Base-by-base conservation (phyloP, 1,140 invertebrate genomes). In the Trypoxylus dichotomus region DNA sequence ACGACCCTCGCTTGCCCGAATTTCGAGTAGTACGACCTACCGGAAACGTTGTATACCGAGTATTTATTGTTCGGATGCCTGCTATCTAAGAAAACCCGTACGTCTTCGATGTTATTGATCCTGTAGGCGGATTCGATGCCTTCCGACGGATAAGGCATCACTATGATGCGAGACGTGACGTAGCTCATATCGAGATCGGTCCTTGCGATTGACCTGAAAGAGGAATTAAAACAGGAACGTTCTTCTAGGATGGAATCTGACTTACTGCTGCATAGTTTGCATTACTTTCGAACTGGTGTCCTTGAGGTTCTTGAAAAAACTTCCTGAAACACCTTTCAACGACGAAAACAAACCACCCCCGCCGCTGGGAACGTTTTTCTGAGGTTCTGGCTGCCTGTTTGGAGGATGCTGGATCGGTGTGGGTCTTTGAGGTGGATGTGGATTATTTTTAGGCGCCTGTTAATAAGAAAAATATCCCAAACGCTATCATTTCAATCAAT, bases 261-360 rank as follows among this genome's bases (percentile, higher is more conserved):
- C 92, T 91, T 87, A 95, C 94, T 96, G 95, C 85, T 97, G 96
- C 71, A 98, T 95, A 32, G 96, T 95, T 84, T 98, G 96, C 92
- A 98, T 97, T 15, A 99, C 95, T 91, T 97, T 98, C 19, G 92
- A 94, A 7, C 97, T 98, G 1, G 97, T 98, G 84, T 99, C 97
- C 86, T 97, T 98, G 15, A 99, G 88, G 85, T 98, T 98, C 81
- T 97, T 97, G 58, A 98, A 88, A 80, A 97, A 92, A 83, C 91
- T 95, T 19, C 94, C 95, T 41, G 95, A 94, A 63, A 94, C 94
- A 29, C 94, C 95, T 82, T 91, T 92, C 3, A 96, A 88, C 0
- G 94, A 94, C 11, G 94, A 95, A 83, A 96, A 94, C 13, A 96
- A 84, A 32, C 94, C 92, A 58, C 27, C 43, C 54, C 77, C 75